Percentiles rank a stretch among this genome's conserved stretches.
Evolutionary conservation across 2,113 vertebrate species (phyloP).

Genomic region (Bubalus kerabau): DNA sequence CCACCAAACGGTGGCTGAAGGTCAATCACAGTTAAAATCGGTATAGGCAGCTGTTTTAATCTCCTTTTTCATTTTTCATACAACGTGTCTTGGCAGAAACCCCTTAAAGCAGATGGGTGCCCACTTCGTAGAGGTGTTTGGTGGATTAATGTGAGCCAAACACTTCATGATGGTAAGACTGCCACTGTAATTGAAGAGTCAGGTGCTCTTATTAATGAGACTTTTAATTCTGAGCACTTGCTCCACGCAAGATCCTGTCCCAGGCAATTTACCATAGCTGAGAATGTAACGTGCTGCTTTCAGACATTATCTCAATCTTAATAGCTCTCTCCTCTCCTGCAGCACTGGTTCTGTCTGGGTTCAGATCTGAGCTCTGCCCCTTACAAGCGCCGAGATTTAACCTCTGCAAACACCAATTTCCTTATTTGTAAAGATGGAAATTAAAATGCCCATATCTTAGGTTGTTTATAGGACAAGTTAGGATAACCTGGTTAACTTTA

Average conservation of each 20-base stretch:
- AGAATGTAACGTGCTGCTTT: not conserved
- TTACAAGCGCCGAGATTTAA: not conserved
- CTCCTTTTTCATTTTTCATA: slow-evolving; percentile 11
- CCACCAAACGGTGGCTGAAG: not conserved
- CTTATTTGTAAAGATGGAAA: not conserved
- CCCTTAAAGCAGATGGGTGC: not conserved
- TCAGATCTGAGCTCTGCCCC: not conserved
- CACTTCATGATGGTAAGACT: not conserved
- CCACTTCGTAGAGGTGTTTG: not conserved
- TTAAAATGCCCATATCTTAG: not conserved
- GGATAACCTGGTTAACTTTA: not conserved
- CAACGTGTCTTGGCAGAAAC: slow-evolving; percentile 12
- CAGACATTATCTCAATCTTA: slow-evolving; percentile 21
- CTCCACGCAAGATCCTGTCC: not conserved
- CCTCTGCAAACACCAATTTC: not conserved
- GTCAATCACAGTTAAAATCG: not conserved
- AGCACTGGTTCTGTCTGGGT: not conserved
- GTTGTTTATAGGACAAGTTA: not conserved
- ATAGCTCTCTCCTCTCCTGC: not conserved
- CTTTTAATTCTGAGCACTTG: not conserved
- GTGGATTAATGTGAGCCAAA: not conserved
- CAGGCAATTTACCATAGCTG: not conserved
- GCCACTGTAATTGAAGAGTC: not conserved
- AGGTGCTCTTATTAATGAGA: slow-evolving; percentile 9
- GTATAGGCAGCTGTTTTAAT: not conserved